Evolutionary conservation across 2,113 vertebrate genomes (phyloP), one percentile per base, ranked within the genome.

Genomic region (Ictidomys tridecemlineatus): DNA sequence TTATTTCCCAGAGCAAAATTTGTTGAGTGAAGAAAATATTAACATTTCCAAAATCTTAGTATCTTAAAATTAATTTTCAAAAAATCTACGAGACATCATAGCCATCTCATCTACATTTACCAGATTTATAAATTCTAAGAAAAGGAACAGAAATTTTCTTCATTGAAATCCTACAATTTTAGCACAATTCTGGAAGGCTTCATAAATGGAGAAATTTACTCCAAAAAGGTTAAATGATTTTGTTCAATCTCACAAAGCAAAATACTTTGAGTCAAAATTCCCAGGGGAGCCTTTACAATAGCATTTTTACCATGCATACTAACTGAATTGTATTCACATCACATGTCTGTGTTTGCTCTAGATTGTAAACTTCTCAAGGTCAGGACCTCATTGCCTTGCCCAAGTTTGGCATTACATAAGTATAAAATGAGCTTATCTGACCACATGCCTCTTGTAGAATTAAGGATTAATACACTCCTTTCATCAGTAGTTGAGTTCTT

Each of bases 31-130:
- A 73, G 42, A 84, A 85, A 95, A 79, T 65, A 85, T 76, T 84
- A 92, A n/a, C 42, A 91, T 92, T 96, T 82, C 12, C 67, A 79
- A 89, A 51, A 8, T 48, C 34, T 17, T 84, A 87, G 8, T 48
- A 74, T 84, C 9, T 89, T 79, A 69, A 53, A 3, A 92, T 78
- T 91, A 78, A 78, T 89, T 93, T 96, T 93, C 13, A 65, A 82
- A 95, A 88, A 32, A 30, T 32, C 86, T 72, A 16, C 10, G 2
- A 39, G 17, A 79, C 17, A 58, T 39, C 39, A 56, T 16, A 91
- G 48, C 18, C 26, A 70, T 7, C 12, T 85, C 39, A 63, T 74
- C n/a, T 67, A 73, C 5, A 6, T 42, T 97, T 84, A 45, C 2
- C 9, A 77, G 20, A 12, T 88, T 74, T 74, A 32, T 58, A 87